Evolutionary conservation across 2,797 vertebrate species (phyloP), one percentile per base, ranked within the genome.

Genomic region (Chaenodraco wilsoni): DNA sequence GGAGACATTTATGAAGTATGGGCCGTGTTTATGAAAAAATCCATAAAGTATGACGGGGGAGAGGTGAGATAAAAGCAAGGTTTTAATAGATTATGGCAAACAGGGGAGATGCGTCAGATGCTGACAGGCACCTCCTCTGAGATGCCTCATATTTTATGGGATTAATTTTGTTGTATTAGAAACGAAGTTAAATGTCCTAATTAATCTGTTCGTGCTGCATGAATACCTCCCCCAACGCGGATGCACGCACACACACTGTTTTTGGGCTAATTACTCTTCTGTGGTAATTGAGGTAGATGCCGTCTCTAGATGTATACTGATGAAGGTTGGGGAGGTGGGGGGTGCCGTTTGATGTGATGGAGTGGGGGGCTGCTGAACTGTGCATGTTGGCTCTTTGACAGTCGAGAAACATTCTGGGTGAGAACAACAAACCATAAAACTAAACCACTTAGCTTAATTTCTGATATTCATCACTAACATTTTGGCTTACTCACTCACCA

Each of bases 1-100:
- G 96, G 96, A 97, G 97, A 98, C 97, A 96, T 98, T 98, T 97
- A 97, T 97, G 97, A 98, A 98, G 96, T 97, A 98, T 97, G 95
- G 96, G 96, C 95, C 88, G 93, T 97, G 97, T 98, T 98, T 98
- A 97, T 97, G 96, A 97, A 97, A 97, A 97, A 98, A 98, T 98
- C 97, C 96, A 97, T 98, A 97, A 97, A 97, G 95, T 96, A 95
- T 95, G 96, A 96, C 96, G 95, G 92, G 94, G 93, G 93, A 93
- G 95, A 97, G 95, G 96, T 95, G 95, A 97, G 97, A 98, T 97
- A 96, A 97, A 98, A 97, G 96, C 94, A 88, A 91, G 88, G 93
- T 97, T 97, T 97, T 97, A 98, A 97, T 97, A 97, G 95, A 98
- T 96, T 94, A 95, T 94, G 95, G 96, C 96, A 94, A 97, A 87